Base-by-base conservation (phyloP, 1,140 invertebrate species). In the Colletes gigas region DNA sequence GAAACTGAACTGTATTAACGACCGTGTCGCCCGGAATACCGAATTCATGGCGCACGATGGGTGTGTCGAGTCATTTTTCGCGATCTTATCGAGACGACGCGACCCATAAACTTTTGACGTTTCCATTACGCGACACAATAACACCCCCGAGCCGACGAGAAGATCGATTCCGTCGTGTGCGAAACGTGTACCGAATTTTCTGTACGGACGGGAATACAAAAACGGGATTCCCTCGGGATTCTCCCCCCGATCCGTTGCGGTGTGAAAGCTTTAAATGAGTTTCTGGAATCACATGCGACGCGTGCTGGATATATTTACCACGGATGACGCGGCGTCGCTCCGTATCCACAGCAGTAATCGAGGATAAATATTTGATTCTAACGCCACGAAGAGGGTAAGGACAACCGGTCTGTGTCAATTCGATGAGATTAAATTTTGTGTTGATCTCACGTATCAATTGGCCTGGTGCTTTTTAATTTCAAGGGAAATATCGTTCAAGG, bases 301-400 rank as follows among this genome's bases (percentile, higher is more conserved):
- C 81, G 80, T 82, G 81, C 66, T 67, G 44, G 65, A 75, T 75
- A 63, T 41, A 59, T 74, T 71, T 73, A 70, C 65, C 55, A 52
- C 30, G 19, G 0, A 19, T 14, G 17, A 65, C 19, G 15, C 9
- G 17, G 15, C 9, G 17, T 65, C 78, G 47, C 47, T 68, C 14
- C 15, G 19, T n/a, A 44, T 60, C 60, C 60, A 6, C 55, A 5
- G 6, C 60, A 14, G 21, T 78, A 41, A 57, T 65, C 57, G 47
- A 55, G 30, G 50, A 83, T 73, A 79, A 83, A 85, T 83, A 83
- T 85, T 85, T 84, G 80, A 76, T 72, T 66, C 66, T 19, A 21
- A 50, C 54, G 9, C 19, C 39, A 52, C 50, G 17, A 50, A 4
- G 21, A 44, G 30, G 63, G 10, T 15, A 19, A 9, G 39, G 30